These are phyloP conservation scores for Coregonus sp. DNA, from an alignment of 2,797 vertebrate species.

Conservation along the genomic window DNA sequence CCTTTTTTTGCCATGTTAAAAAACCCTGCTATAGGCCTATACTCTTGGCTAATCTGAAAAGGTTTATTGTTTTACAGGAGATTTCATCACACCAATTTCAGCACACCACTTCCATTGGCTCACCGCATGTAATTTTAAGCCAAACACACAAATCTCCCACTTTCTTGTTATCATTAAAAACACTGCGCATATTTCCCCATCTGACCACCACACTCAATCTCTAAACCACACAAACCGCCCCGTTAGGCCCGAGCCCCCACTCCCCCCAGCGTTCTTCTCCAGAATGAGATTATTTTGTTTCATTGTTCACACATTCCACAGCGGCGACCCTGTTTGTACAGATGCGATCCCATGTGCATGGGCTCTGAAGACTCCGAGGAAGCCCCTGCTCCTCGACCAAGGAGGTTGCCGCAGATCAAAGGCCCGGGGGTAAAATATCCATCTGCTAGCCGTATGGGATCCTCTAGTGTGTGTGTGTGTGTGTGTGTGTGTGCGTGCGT, in stretches of 20 bases:
- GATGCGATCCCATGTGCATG: constrained; percentile 92
- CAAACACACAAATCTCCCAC: constrained; percentile 50
- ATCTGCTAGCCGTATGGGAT: constrained; percentile 92
- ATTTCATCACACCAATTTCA: constrained; percentile 34
- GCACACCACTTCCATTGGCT: constrained; percentile 28
- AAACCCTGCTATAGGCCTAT: constrained; percentile 3
- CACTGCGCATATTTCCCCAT: constrained; percentile 62
- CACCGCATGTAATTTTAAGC: constrained; percentile 40
- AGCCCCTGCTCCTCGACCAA: constrained; percentile 76
- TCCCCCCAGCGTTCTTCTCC: constrained; percentile 40
- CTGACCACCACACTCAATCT: constrained; percentile 62
- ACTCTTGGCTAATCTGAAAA: constrained; percentile 2
- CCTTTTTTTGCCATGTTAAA: neutral
- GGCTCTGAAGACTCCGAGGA: constrained; percentile 64
- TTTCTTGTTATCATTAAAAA: constrained; percentile 69
- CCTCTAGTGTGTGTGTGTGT: constrained; percentile 36
- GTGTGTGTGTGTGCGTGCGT: neutral
- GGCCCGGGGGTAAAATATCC: constrained; percentile 85
- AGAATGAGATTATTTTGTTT: constrained; percentile 84
- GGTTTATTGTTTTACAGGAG: neutral
- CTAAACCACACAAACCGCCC: constrained; percentile 68
- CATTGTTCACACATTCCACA: constrained; percentile 87
- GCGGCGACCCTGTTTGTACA: constrained; percentile 91
- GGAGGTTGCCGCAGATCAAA: constrained; percentile 93
- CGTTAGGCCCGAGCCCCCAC: constrained; percentile 57